A percentile compares a stretch with the other conserved stretches of the same genome.
Conservation (phyloP, 2,888 invertebrate species). For the Tupiocoris notatus region DNA sequence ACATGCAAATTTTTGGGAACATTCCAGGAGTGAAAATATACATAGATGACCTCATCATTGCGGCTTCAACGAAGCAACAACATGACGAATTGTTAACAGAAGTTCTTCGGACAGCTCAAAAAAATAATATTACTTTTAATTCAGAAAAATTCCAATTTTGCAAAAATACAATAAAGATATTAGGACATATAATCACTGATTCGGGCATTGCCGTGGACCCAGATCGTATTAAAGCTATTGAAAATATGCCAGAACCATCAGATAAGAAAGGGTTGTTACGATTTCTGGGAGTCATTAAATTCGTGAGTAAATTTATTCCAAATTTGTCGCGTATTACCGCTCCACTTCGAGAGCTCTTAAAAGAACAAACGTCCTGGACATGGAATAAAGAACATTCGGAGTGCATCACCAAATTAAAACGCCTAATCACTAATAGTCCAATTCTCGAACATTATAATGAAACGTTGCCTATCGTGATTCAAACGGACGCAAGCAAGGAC, state of each 20-base stretch:
- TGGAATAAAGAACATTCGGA: neutral
- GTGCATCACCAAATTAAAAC: slow-evolving; percentile 15
- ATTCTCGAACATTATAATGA: slow-evolving; percentile 9
- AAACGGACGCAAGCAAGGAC: no score
- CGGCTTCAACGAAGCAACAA: slow-evolving; percentile 28
- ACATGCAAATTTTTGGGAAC: slow-evolving; percentile 32
- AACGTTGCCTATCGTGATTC: neutral
- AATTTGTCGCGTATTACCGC: neutral
- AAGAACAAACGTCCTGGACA: neutral
- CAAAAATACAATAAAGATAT: slow-evolving; percentile 4
- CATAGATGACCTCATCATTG: slow-evolving; percentile 43
- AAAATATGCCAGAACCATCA: slow-evolving; percentile 17
- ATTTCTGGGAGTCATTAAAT: neutral
- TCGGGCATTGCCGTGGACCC: slow-evolving; percentile 11
- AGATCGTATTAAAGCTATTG: neutral
- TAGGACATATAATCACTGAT: neutral
- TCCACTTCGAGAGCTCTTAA: slow-evolving; percentile 1
- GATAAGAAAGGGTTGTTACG: slow-evolving; percentile 1
- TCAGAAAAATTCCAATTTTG: slow-evolving; percentile 8
- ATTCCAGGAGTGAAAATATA: slow-evolving; percentile 40
- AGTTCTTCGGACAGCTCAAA: neutral
- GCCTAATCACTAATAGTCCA: neutral
- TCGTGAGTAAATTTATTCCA: no score
- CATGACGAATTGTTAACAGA: slow-evolving; percentile 35
- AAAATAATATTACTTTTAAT: slow-evolving; percentile 13